Percentiles rank a stretch among this genome's conserved stretches.
These are phyloP conservation scores for Fragum whitleyi DNA, from an alignment of 2,888 invertebrate genomes.

Conservation along the genomic window DNA sequence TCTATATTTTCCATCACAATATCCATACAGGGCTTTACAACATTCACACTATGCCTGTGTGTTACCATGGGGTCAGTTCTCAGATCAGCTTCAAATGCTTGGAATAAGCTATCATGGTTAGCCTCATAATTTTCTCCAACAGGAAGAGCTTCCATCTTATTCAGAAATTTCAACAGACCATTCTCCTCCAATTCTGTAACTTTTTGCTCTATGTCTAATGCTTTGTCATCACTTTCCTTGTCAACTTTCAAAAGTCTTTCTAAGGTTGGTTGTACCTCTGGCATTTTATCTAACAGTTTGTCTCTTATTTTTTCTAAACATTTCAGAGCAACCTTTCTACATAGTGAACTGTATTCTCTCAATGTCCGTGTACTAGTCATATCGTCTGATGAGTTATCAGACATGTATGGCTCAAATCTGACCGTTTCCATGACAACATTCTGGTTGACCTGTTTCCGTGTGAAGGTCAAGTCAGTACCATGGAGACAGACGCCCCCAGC, in stretches of 20 bases:
- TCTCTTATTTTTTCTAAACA: conserved; percentile 35
- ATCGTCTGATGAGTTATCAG: neutral
- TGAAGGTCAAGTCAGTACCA: conserved; percentile 94
- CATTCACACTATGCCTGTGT: conserved; percentile 41
- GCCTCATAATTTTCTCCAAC: conserved; percentile 42
- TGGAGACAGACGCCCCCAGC: conserved; percentile 95
- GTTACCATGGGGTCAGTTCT: conserved; percentile 66
- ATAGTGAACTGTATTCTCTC: conserved; percentile 30
- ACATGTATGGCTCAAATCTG: conserved; percentile 90
- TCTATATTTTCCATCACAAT: conserved; percentile 92
- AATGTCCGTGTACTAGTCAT: neutral
- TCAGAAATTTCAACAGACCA: conserved; percentile 55
- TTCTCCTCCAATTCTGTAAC: conserved; percentile 27
- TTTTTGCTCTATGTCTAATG: conserved; percentile 5
- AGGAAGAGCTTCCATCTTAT: conserved; percentile 56
- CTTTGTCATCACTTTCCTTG: neutral
- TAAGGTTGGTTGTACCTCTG: conserved; percentile 36
- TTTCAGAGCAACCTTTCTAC: conserved; percentile 28
- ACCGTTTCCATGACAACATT: conserved; percentile 94
- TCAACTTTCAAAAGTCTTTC: neutral
- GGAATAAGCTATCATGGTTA: conserved; percentile 53
- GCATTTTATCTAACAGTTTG: neutral
- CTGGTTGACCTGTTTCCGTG: conserved; percentile 91
- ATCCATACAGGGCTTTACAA: conserved; percentile 87
- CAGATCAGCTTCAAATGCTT: conserved; percentile 65